phyloP scores from a whole-genome alignment of 1,140 invertebrate species.

The Phenacoccus solenopsis region DNA sequence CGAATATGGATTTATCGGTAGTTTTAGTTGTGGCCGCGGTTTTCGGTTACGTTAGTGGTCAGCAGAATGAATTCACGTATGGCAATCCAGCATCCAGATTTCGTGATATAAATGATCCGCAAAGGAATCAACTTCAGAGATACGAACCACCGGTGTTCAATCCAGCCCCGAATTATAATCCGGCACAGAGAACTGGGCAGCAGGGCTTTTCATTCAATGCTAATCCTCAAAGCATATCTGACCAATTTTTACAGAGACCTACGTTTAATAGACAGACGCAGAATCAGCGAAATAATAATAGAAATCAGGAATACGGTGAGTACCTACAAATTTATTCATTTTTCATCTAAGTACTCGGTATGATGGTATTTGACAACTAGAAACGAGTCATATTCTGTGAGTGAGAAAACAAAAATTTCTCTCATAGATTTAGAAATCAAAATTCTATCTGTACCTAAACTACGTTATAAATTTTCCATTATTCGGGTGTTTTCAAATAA shows the following conservation, averaged over 20 bases:
- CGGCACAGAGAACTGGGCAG: not conserved
- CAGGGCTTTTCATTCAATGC: no score
- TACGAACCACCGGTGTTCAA: not conserved
- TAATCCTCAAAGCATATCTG: no score
- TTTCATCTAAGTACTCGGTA: no score
- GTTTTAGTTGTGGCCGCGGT: not conserved
- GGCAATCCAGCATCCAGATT: not conserved
- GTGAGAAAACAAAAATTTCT: no score
- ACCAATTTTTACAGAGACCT: not conserved
- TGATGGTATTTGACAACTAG: no score
- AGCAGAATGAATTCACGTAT: not conserved
- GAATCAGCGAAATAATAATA: not conserved
- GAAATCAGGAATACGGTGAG: not conserved
- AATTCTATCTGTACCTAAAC: no score
- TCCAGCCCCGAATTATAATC: not conserved
- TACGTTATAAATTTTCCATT: no score
- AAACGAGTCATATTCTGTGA: no score
- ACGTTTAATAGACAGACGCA: not conserved
- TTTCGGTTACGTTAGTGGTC: not conserved
- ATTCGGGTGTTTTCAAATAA: no score
- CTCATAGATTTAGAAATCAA: no score
- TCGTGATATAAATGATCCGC: not conserved
- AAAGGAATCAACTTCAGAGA: not conserved
- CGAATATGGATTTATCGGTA: not conserved
- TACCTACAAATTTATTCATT: no score